Percentiles rank a stretch among this genome's conserved stretches.
These are phyloP conservation scores for Pammene aurita DNA, from an alignment of 2,888 invertebrate genomes.

Conservation along the genomic window DNA sequence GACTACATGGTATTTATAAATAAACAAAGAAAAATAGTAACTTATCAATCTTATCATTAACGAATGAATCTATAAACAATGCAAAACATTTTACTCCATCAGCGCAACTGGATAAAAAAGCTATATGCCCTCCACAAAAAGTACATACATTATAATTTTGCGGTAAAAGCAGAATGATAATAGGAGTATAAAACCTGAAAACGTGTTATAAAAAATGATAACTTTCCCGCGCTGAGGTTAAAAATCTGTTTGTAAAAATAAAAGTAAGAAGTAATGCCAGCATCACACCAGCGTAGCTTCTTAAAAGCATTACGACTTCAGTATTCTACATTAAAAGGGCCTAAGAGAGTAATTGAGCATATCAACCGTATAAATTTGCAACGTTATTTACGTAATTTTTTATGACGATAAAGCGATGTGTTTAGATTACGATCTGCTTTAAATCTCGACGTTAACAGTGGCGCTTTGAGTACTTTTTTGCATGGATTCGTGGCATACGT, in stretches of 20 bases:
- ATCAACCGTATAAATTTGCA: constrained; percentile 61
- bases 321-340: constrained; percentile 53
- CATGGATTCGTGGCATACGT: constrained; percentile 47
- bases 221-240: constrained; percentile 25
- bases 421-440: constrained; percentile 34
- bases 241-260: constrained; percentile 37
- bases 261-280: constrained; percentile 35
- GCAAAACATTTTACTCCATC: not conserved
- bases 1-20: not conserved
- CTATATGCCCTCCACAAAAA: constrained; percentile 3
- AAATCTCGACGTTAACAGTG: constrained; percentile 29
- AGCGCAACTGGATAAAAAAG: constrained; percentile 8
- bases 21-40: not conserved
- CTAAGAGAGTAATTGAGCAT: constrained; percentile 62
- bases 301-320: constrained; percentile 53
- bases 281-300: constrained; percentile 49
- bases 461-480: constrained; percentile 15
- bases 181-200: constrained; percentile 31
- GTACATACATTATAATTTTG: constrained; percentile 12
- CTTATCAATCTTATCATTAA: not conserved
- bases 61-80: not conserved
- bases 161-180: constrained; percentile 25
- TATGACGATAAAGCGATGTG: constrained; percentile 52
- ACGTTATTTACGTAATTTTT: constrained; percentile 64
- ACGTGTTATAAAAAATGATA: constrained; percentile 26